phyloP scores from a whole-genome alignment of 2,888 invertebrate genomes.

The Seira sanloemensis region DNA sequence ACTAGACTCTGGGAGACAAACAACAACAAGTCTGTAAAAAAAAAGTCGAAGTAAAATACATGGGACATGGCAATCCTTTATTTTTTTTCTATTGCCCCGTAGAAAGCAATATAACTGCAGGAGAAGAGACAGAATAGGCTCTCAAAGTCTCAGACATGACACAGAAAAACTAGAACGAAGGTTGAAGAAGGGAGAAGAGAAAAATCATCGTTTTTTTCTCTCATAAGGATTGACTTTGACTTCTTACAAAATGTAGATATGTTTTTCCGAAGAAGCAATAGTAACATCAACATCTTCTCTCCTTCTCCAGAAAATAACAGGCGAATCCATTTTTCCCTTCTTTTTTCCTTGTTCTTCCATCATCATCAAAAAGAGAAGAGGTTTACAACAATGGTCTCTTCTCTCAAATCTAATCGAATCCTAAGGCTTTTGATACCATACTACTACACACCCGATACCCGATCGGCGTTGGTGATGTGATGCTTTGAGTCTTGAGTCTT shows the following conservation, averaged over 20 bases:
- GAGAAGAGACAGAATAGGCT: too few relatives aligned
- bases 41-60: too few relatives aligned
- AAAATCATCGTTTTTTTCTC: neutral
- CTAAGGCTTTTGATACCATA: too few relatives aligned
- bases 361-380: constrained; percentile 12
- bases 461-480: too few relatives aligned
- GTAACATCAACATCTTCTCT: constrained; percentile 7
- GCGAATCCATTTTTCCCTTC: neutral
- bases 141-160: neutral
- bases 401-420: constrained; percentile 3
- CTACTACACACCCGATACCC: too few relatives aligned
- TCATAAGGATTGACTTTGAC: neutral
- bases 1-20: neutral
- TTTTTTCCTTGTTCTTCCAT: neutral
- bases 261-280: constrained; percentile 10
- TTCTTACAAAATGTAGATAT: neutral
- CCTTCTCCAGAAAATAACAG: constrained; percentile 10
- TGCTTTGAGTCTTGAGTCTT: neutral
- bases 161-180: constrained; percentile 10
- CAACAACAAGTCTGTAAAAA: constrained; percentile 13
- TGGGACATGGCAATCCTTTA: too few relatives aligned
- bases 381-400: too few relatives aligned
- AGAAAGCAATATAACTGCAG: neutral
- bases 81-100: neutral
- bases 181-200: neutral